phyloP scores from a whole-genome alignment of 2,888 invertebrate species.

The Selenia dentaria region DNA sequence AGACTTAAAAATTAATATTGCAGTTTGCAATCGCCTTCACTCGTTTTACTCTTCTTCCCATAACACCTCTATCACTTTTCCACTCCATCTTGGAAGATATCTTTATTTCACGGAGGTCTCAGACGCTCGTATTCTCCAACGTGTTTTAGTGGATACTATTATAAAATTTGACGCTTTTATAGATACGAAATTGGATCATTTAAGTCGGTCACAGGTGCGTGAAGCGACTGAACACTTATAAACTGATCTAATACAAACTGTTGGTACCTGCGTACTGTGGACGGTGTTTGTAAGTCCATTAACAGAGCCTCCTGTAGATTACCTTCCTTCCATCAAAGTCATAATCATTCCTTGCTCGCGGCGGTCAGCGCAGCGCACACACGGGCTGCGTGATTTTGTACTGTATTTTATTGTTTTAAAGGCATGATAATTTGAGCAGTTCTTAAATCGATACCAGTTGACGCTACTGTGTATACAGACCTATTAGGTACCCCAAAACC shows the following conservation, averaged over 20 bases:
- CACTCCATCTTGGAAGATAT: constrained; percentile 20
- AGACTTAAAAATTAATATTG: constrained; percentile 72
- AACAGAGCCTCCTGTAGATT: constrained; percentile 16
- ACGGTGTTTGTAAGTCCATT: constrained; percentile 9
- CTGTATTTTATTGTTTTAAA: too few species aligned
- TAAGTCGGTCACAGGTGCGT: too few species aligned
- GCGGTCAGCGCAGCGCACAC: constrained; percentile 15
- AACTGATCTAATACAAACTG: too few species aligned
- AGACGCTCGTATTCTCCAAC: background rate
- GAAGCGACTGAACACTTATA: constrained; percentile 9
- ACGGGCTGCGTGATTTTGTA: background rate
- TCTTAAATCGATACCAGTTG: too few species aligned
- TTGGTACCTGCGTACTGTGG: background rate
- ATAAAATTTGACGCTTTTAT: too few species aligned
- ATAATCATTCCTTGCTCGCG: constrained; percentile 16
- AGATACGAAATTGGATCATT: too few species aligned
- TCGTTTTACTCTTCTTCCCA: constrained; percentile 33
- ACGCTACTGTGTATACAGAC: too few species aligned
- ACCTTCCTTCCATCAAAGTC: constrained; percentile 18
- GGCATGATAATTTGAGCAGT: too few species aligned
- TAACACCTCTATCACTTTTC: constrained; percentile 30
- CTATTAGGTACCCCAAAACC: too few species aligned
- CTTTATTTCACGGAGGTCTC: constrained; percentile 19
- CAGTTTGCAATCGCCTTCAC: constrained; percentile 70
- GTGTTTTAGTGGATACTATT: too few species aligned